Evolutionary conservation across 2,113 vertebrate species (phyloP), one percentile per base, ranked within the genome.

Genomic region (Gnathonemus echidnorhynchus): DNA sequence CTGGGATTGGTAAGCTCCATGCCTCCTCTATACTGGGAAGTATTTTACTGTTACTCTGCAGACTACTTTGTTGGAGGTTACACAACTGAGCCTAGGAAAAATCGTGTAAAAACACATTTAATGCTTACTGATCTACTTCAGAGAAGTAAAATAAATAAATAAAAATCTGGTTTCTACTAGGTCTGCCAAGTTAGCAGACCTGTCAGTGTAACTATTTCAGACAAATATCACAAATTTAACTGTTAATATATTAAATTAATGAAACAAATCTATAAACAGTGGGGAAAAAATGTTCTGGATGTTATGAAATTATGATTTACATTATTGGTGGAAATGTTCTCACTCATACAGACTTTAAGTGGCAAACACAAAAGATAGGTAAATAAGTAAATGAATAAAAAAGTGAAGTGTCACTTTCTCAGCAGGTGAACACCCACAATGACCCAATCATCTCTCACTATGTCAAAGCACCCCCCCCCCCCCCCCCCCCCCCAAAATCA

Each of bases 1-100:
- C 98, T 95, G 98, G 98, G 94, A 99, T 99, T 97, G 98, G 98
- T 94, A 99, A 97, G 97, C 98, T 99, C 98, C 98, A 99, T 50
- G 98, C 98, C 98, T 99, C 98, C 97, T 99, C 98, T 98, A 99
- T 99, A 99, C 98, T 99, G 97, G 98, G 98, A 98, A 99, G 98
- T 98, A 99, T 98, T 98, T 99, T 99, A 98, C 97, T 98, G 98
- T 99, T 99, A 98, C 97, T 98, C 96, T 97, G 98, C 97, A 99
- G 98, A 98, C 97, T 98, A 98, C 97, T 97, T 98, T 98, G 98
- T 97, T 98, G 98, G 96, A 97, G 97, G 97, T 99, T 99, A 98
- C 98, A 99, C 97, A 99, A 98, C 97, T 99, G 98, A 98, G 98
- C 98, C 98, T 99, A 98, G 97, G 97, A 98, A 97, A 99, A 97